These are phyloP conservation scores for Eublepharis macularius DNA, from an alignment of 2,113 vertebrate species.

Conservation along the genomic window DNA sequence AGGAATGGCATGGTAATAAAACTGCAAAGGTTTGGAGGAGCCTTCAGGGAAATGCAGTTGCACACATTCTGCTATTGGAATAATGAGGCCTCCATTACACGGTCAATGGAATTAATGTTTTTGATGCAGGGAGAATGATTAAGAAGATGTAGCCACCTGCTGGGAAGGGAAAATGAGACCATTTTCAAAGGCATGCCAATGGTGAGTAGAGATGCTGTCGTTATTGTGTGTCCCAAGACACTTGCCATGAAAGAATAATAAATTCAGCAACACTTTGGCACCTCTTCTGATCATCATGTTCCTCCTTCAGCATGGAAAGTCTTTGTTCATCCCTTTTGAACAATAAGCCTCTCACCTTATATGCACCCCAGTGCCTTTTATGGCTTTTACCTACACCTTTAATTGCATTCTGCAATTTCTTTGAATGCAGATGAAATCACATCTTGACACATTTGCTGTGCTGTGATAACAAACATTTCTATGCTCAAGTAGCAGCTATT, in stretches of 20 bases:
- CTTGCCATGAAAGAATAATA: not conserved
- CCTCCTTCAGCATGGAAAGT: not conserved
- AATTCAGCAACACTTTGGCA: not conserved
- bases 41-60: slow-evolving; percentile 70
- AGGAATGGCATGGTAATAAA: slow-evolving; percentile 70
- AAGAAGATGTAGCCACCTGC: slow-evolving; percentile 40
- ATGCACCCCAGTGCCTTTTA: not conserved
- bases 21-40: slow-evolving; percentile 47
- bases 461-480: no score
- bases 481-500: no score
- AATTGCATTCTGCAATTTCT: not conserved
- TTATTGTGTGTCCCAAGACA: not conserved
- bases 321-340: not conserved
- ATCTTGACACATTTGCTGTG: not conserved
- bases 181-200: fast-evolving
- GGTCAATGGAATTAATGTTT: slow-evolving; percentile 49
- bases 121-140: slow-evolving; percentile 58
- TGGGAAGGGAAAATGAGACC: slow-evolving; percentile 8
- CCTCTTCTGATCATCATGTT: not conserved
- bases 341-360: not conserved
- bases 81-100: slow-evolving; percentile 58
- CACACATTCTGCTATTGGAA: slow-evolving; percentile 50
- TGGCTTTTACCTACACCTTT: not conserved
- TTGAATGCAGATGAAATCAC: not conserved
- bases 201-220: not conserved